Conservation (phyloP, 1,140 invertebrate species). For the Zaprionus vittiger region DNA sequence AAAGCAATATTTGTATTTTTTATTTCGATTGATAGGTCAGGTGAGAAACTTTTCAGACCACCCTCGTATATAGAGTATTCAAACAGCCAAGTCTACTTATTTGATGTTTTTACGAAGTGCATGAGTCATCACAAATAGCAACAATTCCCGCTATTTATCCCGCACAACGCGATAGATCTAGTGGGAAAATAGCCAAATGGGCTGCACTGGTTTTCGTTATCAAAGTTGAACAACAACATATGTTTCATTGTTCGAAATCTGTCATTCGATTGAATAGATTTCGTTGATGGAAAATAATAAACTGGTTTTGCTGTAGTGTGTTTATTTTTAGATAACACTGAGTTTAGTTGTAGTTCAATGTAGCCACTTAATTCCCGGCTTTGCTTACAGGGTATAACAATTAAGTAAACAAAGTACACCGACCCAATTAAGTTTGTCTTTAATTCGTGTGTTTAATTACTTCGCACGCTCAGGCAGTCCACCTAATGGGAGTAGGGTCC, state of each 20-base stretch:
- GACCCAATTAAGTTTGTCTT: constrained; percentile 2
- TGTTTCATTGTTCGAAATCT: not conserved
- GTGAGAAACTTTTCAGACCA: too few relatives aligned
- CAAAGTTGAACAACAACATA: not conserved
- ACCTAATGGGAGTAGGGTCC: not conserved
- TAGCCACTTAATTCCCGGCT: not conserved
- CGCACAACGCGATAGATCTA: too few relatives aligned
- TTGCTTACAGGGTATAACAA: not conserved
- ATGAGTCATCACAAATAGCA: too few relatives aligned
- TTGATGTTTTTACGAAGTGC: too few relatives aligned
- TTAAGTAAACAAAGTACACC: not conserved
- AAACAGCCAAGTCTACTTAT: too few relatives aligned
- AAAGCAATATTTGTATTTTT: too few relatives aligned
- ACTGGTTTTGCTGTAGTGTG: not conserved
- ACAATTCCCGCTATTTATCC: too few relatives aligned
- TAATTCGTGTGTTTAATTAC: not conserved
- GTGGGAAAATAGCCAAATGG: too few relatives aligned
- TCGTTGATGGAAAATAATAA: not conserved
- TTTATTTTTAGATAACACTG: not conserved
- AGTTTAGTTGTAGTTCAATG: not conserved
- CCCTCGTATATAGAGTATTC: too few relatives aligned
- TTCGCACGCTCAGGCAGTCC: not conserved
- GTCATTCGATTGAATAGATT: not conserved
- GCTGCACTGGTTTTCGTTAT: too few relatives aligned
- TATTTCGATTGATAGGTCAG: too few relatives aligned